Conservation (phyloP, 2,797 vertebrate species). For the Falco rusticolus region DNA sequence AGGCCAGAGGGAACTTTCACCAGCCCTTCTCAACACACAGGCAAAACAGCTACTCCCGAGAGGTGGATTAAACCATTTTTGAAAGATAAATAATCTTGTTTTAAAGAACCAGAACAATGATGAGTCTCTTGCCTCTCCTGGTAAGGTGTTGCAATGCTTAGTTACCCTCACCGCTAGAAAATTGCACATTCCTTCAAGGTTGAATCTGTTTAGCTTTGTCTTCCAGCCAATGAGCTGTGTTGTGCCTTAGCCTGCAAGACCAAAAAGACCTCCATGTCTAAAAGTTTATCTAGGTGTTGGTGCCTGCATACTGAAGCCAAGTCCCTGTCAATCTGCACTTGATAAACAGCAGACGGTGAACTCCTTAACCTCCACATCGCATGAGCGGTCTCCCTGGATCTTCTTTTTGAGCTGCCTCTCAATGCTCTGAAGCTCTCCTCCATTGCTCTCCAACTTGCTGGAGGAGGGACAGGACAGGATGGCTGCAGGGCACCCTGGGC, state of each 20-base stretch:
- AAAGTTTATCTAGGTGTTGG: neutral
- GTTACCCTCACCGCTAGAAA: neutral
- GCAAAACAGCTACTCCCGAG: neutral
- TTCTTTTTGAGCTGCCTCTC: neutral
- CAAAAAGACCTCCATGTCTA: neutral
- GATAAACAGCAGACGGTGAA: neutral
- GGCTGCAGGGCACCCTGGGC: neutral
- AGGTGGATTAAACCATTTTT: neutral
- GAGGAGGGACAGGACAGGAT: neutral
- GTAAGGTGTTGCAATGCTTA: neutral
- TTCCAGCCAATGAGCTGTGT: neutral
- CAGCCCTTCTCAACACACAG: neutral
- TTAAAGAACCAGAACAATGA: neutral
- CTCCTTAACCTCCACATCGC: neutral
- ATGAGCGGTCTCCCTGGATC: neutral
- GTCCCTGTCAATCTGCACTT: neutral
- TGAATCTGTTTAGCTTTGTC: neutral
- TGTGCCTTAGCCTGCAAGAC: neutral
- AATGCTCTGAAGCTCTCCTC: neutral
- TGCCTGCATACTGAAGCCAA: neutral
- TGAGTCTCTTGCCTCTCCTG: neutral
- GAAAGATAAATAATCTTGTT: constrained; percentile 13
- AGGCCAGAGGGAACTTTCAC: neutral
- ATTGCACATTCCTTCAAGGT: neutral
- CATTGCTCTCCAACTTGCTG: neutral